Evolutionary conservation across 2,888 invertebrate species (phyloP).

Genomic region (Machimus atricapillus): DNA sequence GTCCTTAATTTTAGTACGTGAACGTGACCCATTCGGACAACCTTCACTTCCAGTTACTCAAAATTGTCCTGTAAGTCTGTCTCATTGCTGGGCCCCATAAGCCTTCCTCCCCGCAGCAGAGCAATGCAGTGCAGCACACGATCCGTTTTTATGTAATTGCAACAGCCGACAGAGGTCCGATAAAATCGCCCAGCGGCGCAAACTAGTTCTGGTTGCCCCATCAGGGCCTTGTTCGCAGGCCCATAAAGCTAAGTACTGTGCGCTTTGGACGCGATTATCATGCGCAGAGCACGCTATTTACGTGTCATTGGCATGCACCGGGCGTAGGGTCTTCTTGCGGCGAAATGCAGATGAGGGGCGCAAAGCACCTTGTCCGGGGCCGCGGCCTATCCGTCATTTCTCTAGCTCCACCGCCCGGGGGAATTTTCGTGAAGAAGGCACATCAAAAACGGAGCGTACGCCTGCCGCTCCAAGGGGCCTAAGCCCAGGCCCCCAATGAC

Average conservation of each 20-base stretch:
- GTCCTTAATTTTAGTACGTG: slow-evolving; percentile 17
- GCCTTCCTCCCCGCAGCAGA: not conserved
- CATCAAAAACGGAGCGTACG: not conserved
- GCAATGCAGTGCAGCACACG: not conserved
- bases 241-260: slow-evolving; percentile 35
- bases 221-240: slow-evolving; percentile 31
- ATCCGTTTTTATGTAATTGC: slow-evolving; percentile 35
- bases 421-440: not conserved
- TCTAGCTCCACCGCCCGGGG: not conserved
- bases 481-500: not conserved
- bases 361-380: slow-evolving; percentile 42
- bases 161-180: slow-evolving; percentile 32
- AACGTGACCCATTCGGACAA: not conserved
- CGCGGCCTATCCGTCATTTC: slow-evolving; percentile 45
- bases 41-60: not conserved
- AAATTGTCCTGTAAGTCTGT: not conserved
- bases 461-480: not conserved
- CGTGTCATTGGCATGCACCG: slow-evolving; percentile 51
- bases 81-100: not conserved
- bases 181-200: slow-evolving; percentile 19
- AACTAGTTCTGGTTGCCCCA: slow-evolving; percentile 29
- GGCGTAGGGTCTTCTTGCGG: slow-evolving; percentile 49
- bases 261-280: slow-evolving; percentile 25
- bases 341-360: slow-evolving; percentile 48
- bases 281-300: slow-evolving; percentile 38